These are phyloP conservation scores for Sebastes fasciatus DNA, from an alignment of 2,113 vertebrate genomes.

Conservation along the genomic window DNA sequence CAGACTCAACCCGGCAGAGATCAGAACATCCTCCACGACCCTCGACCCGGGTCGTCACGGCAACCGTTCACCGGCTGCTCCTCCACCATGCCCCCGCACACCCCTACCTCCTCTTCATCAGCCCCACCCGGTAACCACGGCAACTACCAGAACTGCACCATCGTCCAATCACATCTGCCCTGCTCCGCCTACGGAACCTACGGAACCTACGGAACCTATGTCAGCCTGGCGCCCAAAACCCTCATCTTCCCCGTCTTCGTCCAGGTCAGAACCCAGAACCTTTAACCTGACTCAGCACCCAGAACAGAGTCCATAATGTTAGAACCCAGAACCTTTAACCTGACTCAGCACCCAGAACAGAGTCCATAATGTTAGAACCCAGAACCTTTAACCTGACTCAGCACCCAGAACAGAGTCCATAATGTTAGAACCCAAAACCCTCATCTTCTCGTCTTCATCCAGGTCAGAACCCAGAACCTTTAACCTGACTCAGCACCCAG, in stretches of 20 bases:
- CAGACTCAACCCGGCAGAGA: conserved; percentile 74
- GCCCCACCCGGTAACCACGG: conserved; percentile 80
- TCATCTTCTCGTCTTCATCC: conserved; percentile 96
- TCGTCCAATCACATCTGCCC: conserved; percentile 87
- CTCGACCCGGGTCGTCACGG: conserved; percentile 69
- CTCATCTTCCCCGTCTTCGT: conserved; percentile 95
- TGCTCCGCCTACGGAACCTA: conserved; percentile 88
- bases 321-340: background rate
- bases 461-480: conserved; percentile 39
- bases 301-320: background rate
- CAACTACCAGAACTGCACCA: conserved; percentile 93
- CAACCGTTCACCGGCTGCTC: conserved; percentile 39
- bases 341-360: background rate
- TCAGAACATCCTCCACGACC: conserved; percentile 36
- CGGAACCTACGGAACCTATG: conserved; percentile 79
- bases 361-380: conserved; percentile 64
- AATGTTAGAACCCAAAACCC: conserved; percentile 83
- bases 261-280: conserved; percentile 82
- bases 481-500: background rate
- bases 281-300: background rate
- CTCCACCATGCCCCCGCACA: conserved; percentile 66
- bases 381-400: background rate
- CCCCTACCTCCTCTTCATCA: conserved; percentile 66
- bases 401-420: background rate
- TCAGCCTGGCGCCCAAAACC: conserved; percentile 90